Percentiles rank a stretch among this genome's conserved stretches.
Evolutionary conservation across 1,140 invertebrate genomes (phyloP).

Genomic region (Drosophila tristis): DNA sequence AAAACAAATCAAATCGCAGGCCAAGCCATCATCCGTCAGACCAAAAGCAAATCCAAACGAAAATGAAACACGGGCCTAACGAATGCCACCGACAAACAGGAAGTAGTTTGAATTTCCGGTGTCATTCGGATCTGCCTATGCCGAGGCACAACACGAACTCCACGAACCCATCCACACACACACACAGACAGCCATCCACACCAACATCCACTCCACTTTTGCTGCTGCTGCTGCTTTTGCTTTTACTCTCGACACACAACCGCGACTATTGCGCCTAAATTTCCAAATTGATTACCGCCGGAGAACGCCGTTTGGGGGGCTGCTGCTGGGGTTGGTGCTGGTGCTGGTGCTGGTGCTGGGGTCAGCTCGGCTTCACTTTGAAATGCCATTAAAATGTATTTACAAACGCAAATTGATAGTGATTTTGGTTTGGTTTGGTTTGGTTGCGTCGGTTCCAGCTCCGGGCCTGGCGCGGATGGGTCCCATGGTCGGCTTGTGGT

Average conservation of each 20-base stretch:
- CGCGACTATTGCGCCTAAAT: conserved; percentile 51
- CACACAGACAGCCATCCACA: background rate
- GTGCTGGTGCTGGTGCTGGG: conserved; percentile 4
- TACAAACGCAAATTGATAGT: conserved; percentile 82
- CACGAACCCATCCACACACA: background rate
- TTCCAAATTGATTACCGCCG: conserved; percentile 74
- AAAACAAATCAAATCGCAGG: conserved; percentile 79
- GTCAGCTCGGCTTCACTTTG: conserved; percentile 69
- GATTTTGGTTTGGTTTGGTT: conserved; percentile 54
- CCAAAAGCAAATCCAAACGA: conserved; percentile 62
- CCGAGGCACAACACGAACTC: no score
- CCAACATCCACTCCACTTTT: background rate
- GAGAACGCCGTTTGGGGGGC: background rate
- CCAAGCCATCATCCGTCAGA: conserved; percentile 69
- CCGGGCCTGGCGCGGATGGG: background rate
- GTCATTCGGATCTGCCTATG: conserved; percentile 48
- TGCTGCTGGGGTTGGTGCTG: background rate
- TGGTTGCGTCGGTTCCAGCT: conserved; percentile 1
- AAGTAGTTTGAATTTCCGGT: conserved; percentile 83
- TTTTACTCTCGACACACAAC: conserved; percentile 3
- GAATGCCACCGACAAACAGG: conserved; percentile 70
- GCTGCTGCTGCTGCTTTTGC: conserved; percentile 3
- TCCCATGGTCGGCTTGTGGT: conserved; percentile 6
- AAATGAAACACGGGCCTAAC: conserved; percentile 71
- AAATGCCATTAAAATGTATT: conserved; percentile 83